Percentiles rank a stretch among this genome's conserved stretches.
Conservation (phyloP, 2,113 vertebrate genomes). For the Murina feae region DNA sequence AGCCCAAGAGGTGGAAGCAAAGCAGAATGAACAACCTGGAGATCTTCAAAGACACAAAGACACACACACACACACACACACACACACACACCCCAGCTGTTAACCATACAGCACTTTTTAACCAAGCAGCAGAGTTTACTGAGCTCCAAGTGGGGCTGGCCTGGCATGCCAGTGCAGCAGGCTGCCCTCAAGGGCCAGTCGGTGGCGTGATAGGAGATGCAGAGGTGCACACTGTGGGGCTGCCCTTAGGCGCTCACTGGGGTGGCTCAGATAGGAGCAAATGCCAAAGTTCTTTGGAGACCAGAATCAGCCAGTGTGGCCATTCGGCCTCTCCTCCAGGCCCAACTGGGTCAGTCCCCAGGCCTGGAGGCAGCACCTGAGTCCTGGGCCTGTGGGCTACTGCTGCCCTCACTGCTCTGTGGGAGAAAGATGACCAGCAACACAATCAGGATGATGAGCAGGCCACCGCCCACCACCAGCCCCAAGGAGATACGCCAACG, state of each 20-base stretch:
- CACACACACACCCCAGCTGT: background rate
- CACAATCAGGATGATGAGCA: constrained; percentile 61
- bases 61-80: background rate
- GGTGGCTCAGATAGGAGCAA: background rate
- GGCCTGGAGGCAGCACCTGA: background rate
- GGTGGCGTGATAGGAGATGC: background rate
- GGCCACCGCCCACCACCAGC: background rate
- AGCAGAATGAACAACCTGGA: background rate
- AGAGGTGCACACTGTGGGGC: background rate
- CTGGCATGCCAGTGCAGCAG: background rate
- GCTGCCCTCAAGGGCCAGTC: constrained; percentile 9
- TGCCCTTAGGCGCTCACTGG: background rate
- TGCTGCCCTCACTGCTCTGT: background rate
- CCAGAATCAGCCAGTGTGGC: background rate
- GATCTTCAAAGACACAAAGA: background rate
- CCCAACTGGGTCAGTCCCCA: constrained; percentile 12
- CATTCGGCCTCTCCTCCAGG: background rate
- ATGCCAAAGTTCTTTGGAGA: constrained; percentile 10
- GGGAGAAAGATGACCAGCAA: constrained; percentile 35
- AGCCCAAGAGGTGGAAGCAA: background rate
- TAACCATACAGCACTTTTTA: constrained; percentile 42
- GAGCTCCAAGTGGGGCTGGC: constrained; percentile 12
- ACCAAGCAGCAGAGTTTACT: constrained; percentile 66
- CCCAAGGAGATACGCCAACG: constrained; percentile 64
- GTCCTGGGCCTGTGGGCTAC: background rate